Evolutionary conservation across 2,888 invertebrate genomes (phyloP).

Genomic region (Tiliacea citrago): DNA sequence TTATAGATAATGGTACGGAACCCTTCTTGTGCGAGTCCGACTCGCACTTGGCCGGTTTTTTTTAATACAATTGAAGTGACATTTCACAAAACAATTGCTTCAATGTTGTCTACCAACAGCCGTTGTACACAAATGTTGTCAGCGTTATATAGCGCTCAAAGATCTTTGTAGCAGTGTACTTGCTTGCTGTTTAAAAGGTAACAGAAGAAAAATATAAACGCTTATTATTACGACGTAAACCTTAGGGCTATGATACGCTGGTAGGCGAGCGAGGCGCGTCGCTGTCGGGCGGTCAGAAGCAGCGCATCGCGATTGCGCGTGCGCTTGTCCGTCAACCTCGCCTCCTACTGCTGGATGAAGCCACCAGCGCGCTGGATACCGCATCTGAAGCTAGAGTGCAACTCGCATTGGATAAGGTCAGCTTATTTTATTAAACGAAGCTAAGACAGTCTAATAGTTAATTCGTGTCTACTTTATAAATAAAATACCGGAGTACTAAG

Average conservation of each 20-base stretch:
- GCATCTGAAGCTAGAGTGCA: slow-evolving; percentile 90
- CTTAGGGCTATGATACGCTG: slow-evolving; percentile 92
- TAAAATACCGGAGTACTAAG: not conserved
- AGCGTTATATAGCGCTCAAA: not conserved
- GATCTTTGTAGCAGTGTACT: not conserved
- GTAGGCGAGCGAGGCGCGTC: slow-evolving; percentile 88
- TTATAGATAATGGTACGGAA: too few species aligned
- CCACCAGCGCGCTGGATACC: slow-evolving; percentile 92
- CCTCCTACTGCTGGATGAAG: slow-evolving; percentile 91
- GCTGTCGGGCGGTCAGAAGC: slow-evolving; percentile 93
- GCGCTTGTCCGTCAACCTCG: slow-evolving; percentile 91
- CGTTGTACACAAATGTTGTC: not conserved
- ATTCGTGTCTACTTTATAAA: not conserved
- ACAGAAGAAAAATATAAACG: not conserved
- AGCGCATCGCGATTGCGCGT: slow-evolving; percentile 92
- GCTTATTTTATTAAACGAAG: not conserved
- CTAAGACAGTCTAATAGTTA: not conserved
- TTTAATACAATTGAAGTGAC: not conserved
- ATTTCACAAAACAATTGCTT: not conserved
- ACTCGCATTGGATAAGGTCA: slow-evolving; percentile 71
- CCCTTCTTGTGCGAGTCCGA: too few species aligned
- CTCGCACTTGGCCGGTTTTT: too few species aligned
- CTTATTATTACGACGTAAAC: slow-evolving; percentile 5
- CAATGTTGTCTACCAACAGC: not conserved
- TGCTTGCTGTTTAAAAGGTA: not conserved